A percentile compares a stretch with the other conserved stretches of the same genome.
These are phyloP conservation scores for Plebejus melissa DNA, from an alignment of 2,888 invertebrate species.

Conservation along the genomic window DNA sequence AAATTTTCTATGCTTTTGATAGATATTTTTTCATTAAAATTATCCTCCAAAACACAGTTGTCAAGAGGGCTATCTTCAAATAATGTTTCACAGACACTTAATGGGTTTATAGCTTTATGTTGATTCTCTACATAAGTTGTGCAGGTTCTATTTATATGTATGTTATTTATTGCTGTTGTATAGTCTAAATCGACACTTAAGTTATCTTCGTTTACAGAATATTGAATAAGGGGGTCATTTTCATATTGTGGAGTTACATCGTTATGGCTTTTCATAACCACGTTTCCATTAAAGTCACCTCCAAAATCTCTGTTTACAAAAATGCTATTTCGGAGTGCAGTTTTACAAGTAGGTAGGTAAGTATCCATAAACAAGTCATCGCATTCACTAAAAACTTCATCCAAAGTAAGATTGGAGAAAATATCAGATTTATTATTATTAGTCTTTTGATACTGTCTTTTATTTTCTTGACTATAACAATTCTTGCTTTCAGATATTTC, in stretches of 20 bases:
- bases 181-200: background rate
- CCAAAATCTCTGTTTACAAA: slow-evolving; percentile 23
- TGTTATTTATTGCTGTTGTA: background rate
- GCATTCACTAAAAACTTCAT: background rate
- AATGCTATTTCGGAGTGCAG: slow-evolving; percentile 37
- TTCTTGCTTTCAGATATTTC: slow-evolving; percentile 17
- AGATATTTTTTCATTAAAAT: background rate
- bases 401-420: background rate
- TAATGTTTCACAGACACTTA: background rate
- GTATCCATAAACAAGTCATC: slow-evolving; percentile 31
- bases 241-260: background rate
- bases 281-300: slow-evolving; percentile 24
- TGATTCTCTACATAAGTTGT: background rate
- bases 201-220: background rate
- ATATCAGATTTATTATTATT: background rate
- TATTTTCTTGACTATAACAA: background rate
- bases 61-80: background rate
- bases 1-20: background rate
- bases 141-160: background rate
- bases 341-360: slow-evolving; percentile 50
- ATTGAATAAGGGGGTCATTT: background rate
- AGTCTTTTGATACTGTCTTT: background rate
- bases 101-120: background rate
- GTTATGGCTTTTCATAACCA: background rate
- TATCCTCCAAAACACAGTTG: background rate